Base-by-base conservation (phyloP, 64 coral and sea anemone species). In the Orbicella faveolata region DNA sequence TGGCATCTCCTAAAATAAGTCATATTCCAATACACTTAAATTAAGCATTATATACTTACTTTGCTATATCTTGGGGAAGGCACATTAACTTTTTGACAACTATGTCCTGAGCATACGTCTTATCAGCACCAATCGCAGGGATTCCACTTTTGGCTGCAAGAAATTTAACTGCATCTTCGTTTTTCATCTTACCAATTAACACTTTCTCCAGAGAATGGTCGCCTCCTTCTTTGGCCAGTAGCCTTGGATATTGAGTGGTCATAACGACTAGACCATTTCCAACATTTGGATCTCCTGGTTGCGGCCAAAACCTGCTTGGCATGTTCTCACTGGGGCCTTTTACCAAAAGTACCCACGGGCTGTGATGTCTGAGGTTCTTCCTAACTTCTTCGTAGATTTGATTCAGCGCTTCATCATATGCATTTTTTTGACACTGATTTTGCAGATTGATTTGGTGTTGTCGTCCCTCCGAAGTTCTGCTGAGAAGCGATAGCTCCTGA, bases 241-340 rank as follows among this genome's bases (percentile, higher is more conserved):
- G 25, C 77, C 26, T 26, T 4, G 77, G 23, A 44, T 78, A 9
- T 78, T 51, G 9, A 23, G 75, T 78, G 16, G 75, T 78, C 75
- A 78, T 52, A 21, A 78, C 51, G 37, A 78, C 37, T 19, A 78
- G 75, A 78, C 75, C 75, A 78, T 78, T 78, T 78, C 75, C 75
- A 23, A 70, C 0, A n/a, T 8, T 70, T 30, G 4, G 36, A 52
- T 78, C 41, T 9, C 75, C 75, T 51, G 75, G 75, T n/a, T 44
- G 20, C 0, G 75, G 75, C 75, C 75, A 78, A 44, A 78, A 52
- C 36, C 41, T 34, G 51, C 17, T 23, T 20, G 37, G 7, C 75
- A 44, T 44, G 10, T 78, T 20, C 52, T 78, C 75, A 2, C 6
- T 21, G 4, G 9, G 19, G 20, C 39, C 75, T 20, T 78, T 39